Conservation (phyloP, 2,888 invertebrate species). For the Microchrysa polita region DNA sequence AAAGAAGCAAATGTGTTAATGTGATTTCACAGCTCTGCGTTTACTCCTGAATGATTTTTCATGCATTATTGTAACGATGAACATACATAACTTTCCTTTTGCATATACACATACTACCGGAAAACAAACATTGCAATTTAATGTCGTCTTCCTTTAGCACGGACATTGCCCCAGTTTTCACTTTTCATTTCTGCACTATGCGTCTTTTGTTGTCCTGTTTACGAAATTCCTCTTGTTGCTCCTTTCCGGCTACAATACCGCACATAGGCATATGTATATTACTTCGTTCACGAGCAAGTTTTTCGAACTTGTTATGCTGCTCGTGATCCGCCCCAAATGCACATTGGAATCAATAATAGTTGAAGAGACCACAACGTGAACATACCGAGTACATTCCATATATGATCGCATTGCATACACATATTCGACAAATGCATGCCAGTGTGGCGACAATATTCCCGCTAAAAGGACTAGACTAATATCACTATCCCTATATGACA, state of each 20-base stretch:
- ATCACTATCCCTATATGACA: slow-evolving; percentile 6
- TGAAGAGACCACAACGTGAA: not conserved
- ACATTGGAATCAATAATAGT: slow-evolving; percentile 31
- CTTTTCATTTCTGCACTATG: slow-evolving; percentile 28
- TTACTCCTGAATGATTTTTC: too few species aligned
- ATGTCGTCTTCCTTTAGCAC: not conserved
- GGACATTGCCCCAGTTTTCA: slow-evolving; percentile 34
- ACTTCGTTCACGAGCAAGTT: not conserved
- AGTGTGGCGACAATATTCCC: not conserved
- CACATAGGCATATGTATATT: not conserved
- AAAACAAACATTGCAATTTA: slow-evolving; percentile 18
- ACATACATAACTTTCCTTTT: too few species aligned
- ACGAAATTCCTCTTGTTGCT: slow-evolving; percentile 10
- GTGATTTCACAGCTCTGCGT: too few species aligned
- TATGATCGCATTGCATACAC: too few species aligned
- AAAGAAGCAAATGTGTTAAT: too few species aligned
- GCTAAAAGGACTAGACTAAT: too few species aligned
- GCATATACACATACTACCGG: too few species aligned
- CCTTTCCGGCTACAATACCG: not conserved
- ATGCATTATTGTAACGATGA: too few species aligned
- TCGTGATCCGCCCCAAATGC: slow-evolving; percentile 4
- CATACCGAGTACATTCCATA: too few species aligned
- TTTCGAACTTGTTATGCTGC: not conserved
- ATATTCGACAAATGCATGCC: slow-evolving; percentile 17
- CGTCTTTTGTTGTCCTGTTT: not conserved